Conservation (phyloP, 92 coral and sea anemone species). For the Heliopora coerulea region DNA sequence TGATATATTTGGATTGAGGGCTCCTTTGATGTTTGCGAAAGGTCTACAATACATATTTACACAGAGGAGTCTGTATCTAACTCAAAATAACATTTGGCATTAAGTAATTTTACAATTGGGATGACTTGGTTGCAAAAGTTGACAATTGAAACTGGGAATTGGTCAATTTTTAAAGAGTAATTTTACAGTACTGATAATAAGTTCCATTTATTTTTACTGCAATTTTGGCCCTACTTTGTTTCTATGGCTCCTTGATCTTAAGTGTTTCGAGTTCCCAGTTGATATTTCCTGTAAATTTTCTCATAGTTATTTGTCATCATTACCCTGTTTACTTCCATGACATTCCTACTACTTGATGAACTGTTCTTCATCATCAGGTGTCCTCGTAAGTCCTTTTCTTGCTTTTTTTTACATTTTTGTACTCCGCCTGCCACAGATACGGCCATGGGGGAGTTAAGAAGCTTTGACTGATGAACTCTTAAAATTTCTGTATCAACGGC, state of each 20-base stretch:
- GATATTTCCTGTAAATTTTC: slow-evolving; percentile 16
- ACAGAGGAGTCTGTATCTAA: too few relatives aligned
- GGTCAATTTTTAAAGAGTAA: too few relatives aligned
- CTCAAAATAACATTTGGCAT: too few relatives aligned
- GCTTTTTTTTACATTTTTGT: not conserved
- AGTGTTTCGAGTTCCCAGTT: not conserved
- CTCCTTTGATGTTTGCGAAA: too few relatives aligned
- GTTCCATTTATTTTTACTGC: not conserved
- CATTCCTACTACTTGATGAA: not conserved
- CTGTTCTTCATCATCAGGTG: not conserved
- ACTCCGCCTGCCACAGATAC: not conserved
- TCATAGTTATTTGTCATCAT: slow-evolving; percentile 12
- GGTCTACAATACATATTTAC: too few relatives aligned
- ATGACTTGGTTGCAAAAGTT: too few relatives aligned
- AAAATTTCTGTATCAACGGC: slow-evolving; percentile 16
- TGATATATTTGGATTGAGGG: too few relatives aligned
- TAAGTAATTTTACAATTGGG: too few relatives aligned
- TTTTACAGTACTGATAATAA: too few relatives aligned
- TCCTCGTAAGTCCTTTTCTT: not conserved
- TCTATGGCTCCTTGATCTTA: not conserved
- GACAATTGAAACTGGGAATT: too few relatives aligned
- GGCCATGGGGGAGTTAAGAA: slow-evolving; percentile 14
- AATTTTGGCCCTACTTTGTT: not conserved
- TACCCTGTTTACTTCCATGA: not conserved
- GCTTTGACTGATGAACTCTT: slow-evolving; percentile 11